These are phyloP conservation scores for Hexactinellida sp. DNA, from an alignment of 37 sponge, comb jelly and placozoan genomes.

Conservation along the genomic window DNA sequence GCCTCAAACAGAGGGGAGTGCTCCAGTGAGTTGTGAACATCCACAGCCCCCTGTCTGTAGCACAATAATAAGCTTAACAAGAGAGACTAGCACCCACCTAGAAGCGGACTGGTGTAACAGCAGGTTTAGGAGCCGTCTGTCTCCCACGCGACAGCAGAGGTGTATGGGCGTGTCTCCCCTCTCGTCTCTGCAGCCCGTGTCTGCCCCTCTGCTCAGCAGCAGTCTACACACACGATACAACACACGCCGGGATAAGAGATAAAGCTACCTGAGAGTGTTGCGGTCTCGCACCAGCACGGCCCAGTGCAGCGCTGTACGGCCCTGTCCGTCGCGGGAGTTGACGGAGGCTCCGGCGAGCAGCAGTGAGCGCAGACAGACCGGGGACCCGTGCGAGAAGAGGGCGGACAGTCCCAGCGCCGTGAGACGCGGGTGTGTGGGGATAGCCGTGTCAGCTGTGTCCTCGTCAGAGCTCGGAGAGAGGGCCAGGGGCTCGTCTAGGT, in stretches of 20 bases:
- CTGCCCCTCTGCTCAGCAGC: neutral
- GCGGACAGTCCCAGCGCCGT: neutral
- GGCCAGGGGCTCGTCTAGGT: neutral
- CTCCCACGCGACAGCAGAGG: neutral
- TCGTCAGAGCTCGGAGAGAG: neutral
- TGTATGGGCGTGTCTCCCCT: neutral
- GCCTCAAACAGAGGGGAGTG: neutral
- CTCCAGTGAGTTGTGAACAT: neutral
- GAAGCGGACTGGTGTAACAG: neutral
- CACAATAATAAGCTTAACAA: too few relatives aligned
- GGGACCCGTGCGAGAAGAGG: neutral
- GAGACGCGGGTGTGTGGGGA: neutral
- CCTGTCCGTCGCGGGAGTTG: constrained; percentile 22
- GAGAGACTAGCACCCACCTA: too few relatives aligned
- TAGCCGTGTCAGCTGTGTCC: neutral
- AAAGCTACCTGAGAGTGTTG: neutral
- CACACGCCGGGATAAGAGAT: neutral
- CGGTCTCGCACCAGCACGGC: constrained; percentile 28
- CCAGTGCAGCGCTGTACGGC: constrained; percentile 53
- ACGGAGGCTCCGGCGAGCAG: constrained; percentile 19
- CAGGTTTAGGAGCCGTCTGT: neutral
- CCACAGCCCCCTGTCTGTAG: too few relatives aligned
- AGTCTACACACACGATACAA: neutral
- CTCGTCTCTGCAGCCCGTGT: neutral
- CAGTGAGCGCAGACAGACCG: neutral